Base-by-base conservation (phyloP, 2,797 vertebrate genomes). In the Ctenopoma kingsleyae region DNA sequence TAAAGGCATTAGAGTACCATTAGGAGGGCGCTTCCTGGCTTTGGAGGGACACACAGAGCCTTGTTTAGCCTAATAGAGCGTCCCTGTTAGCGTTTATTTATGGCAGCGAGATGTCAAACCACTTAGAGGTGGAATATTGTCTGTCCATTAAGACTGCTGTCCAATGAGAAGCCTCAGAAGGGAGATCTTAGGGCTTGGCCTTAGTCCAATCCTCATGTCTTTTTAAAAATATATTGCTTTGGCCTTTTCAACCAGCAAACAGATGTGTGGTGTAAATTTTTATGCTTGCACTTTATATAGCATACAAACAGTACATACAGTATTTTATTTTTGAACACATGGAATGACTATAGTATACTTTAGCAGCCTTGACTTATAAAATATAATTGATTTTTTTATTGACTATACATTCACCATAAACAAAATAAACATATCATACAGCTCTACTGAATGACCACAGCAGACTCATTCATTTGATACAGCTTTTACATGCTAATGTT, bases 1-100 rank as follows among this genome's bases (percentile, higher is more conserved):
- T 94, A 87, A 93, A 93, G 87, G 81, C 90, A 91, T 94, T 93
- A 93, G 90, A 48, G 84, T 81, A 85, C 91, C 92, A 93, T 94
- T 94, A 94, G 84, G 78, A 82, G 78, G 84, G 82, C 73, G 66
- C 89, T 92, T 93, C 89, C 90, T 91, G 91, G 81, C 89, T 91
- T 86, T 54, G 65, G 74, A 91, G 87, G 92, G 91, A 93, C 90
- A 86, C 83, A 83, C 84, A 82, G 64, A 80, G 85, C 81, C 87
- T 84, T 90, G 84, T 91, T 91, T 86, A 82, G 90, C 86, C 89
- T 91, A 85, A 92, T 89, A 88, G 81, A 91, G 88, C 80, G 70
- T 85, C 89, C 74, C 85, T 87, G 81, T 86, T 91, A 84, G 83
- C 71, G n/a, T 90, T 93, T 92, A 94, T 93, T 94, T 94, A 93